These are phyloP conservation scores for Triops cancriformis DNA, from an alignment of 1,140 invertebrate species.

Conservation along the genomic window DNA sequence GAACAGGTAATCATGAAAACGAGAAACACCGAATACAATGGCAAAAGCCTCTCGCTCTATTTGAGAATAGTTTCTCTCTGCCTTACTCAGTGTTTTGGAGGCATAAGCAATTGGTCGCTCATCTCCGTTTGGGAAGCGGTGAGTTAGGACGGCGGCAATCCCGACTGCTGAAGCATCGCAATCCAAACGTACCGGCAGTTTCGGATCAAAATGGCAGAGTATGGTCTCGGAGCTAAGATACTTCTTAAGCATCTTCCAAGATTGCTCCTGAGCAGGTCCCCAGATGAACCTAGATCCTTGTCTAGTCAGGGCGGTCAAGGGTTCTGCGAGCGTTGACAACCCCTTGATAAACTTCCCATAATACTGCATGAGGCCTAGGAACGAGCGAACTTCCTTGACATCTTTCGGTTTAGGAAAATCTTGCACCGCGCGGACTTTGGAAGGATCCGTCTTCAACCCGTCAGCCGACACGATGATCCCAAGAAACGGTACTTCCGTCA, in stretches of 20 bases:
- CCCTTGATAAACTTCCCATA: no score
- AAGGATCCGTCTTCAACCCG: constrained; percentile 30
- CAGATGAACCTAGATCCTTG: no score
- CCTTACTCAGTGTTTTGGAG: constrained; percentile 33
- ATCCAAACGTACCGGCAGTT: constrained; percentile 44
- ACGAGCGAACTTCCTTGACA: no score
- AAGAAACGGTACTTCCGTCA: no score
- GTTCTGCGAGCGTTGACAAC: no score
- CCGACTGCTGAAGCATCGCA: constrained; percentile 40
- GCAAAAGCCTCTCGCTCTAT: constrained; percentile 39
- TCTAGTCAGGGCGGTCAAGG: no score
- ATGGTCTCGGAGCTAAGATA: no score
- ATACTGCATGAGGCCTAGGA: no score
- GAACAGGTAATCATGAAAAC: constrained; percentile 37
- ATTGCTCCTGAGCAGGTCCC: no score
- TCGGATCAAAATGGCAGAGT: no score
- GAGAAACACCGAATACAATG: constrained; percentile 38
- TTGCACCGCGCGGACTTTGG: constrained; percentile 33
- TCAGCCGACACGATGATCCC: no score
- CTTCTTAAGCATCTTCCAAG: no score
- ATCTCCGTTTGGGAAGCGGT: constrained; percentile 35
- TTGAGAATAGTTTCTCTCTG: constrained; percentile 37
- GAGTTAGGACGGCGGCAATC: constrained; percentile 43
- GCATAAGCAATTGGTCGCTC: constrained; percentile 44
- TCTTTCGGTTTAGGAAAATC: neutral